These are phyloP conservation scores for Rhamphomyia laevipes DNA, from an alignment of 2,888 invertebrate genomes.

Conservation along the genomic window DNA sequence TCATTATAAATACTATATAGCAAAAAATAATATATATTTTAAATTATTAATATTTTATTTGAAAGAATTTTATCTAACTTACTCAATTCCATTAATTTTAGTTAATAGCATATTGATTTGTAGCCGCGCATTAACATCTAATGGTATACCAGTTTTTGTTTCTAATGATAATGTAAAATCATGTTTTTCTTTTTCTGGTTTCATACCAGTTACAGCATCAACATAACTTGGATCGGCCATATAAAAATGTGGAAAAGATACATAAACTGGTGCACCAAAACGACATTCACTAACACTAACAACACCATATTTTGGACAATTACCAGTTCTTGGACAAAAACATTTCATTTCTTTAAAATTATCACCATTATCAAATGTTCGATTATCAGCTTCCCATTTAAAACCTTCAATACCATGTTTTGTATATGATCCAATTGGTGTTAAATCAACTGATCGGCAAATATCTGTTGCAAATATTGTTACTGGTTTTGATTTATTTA, in stretches of 20 bases:
- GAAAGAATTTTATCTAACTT: slow-evolving; percentile 27
- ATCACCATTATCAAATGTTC: slow-evolving; percentile 61
- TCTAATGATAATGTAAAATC: slow-evolving; percentile 57
- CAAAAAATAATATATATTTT: slow-evolving; percentile 1
- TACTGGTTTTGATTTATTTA: slow-evolving; percentile 41
- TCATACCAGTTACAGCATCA: slow-evolving; percentile 51
- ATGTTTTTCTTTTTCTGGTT: slow-evolving; percentile 50
- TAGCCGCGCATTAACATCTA: slow-evolving; percentile 57
- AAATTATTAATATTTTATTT: background rate
- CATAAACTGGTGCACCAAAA: slow-evolving; percentile 69
- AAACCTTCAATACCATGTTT: slow-evolving; percentile 24
- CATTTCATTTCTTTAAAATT: slow-evolving; percentile 50
- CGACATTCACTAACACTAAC: slow-evolving; percentile 63
- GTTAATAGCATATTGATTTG: slow-evolving; percentile 61
- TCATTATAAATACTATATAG: slow-evolving; percentile 43
- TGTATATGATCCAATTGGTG: slow-evolving; percentile 20
- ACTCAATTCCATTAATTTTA: slow-evolving; percentile 43
- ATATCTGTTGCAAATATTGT: slow-evolving; percentile 64
- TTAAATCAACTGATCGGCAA: slow-evolving; percentile 53
- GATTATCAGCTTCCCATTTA: slow-evolving; percentile 43
- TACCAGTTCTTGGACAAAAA: slow-evolving; percentile 44
- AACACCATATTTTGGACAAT: slow-evolving; percentile 47
- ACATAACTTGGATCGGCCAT: slow-evolving; percentile 55
- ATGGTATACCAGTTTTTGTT: slow-evolving; percentile 67
- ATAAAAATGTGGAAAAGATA: slow-evolving; percentile 74